Evolutionary conservation across 1,140 invertebrate genomes (phyloP), one percentile per base, ranked within the genome.

Genomic region (Chlorops oryzae): DNA sequence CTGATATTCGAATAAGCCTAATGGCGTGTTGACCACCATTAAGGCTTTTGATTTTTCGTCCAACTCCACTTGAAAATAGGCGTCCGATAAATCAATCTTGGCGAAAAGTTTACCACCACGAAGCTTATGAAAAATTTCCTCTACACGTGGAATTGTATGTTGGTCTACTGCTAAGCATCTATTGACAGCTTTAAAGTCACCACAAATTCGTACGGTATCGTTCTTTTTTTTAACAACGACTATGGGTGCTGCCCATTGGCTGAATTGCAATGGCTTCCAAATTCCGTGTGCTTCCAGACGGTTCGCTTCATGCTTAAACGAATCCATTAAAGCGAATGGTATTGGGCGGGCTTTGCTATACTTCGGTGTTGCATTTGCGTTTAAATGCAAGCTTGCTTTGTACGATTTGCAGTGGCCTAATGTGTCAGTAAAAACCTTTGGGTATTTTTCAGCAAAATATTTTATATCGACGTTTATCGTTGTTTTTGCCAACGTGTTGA

Each of bases 181-280:
- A 51, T 75, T 75, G 28, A 75, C 47, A 9, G 72, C 71, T 52
- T 73, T 70, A 58, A 67, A 78, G 59, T 77, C 75, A 1, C 65
- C 65, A 61, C 75, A 77, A 38, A 78, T 59, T 25, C 75, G 51
- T 25, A 65, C 53, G 41, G 53, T 49, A 7, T 59, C 65, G 53
- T 74, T 59, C 41, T 64, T 60, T 54, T 79, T 80, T 46, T 63
- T 59, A 2, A 78, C 74, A 1, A 73, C 51, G 0, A 78, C 71
- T 5, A 76, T 50, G 44, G 68, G 61, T 57, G 57, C 57, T 51
- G 66, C 56, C 60, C 62, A 60, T 42, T 62, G 32, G 37, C 50
- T 48, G 53, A 58, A 59, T 59, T 63, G 50, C 40, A 64, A 46
- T 47, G 54, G 52, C 32, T 48, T 53, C 32, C 54, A 54, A 12